These are phyloP conservation scores for Cantharis flavilabris DNA, from an alignment of 2,888 invertebrate genomes.

Conservation along the genomic window DNA sequence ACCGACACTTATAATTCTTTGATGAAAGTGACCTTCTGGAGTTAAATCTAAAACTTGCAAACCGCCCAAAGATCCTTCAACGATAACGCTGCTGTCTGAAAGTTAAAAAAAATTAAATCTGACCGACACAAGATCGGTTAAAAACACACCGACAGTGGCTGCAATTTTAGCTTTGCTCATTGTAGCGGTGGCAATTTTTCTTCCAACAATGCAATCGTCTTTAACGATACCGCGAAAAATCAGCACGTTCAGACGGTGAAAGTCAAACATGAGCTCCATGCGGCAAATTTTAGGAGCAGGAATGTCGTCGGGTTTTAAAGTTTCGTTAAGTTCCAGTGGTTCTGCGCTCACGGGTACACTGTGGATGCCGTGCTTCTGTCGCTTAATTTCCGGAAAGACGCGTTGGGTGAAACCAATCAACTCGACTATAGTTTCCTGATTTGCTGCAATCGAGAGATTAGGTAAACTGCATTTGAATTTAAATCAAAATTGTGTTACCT, in stretches of 20 bases:
- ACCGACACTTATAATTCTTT: slow-evolving; percentile 85
- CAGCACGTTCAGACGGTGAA: slow-evolving; percentile 87
- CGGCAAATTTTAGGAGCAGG: slow-evolving; percentile 59
- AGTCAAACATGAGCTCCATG: slow-evolving; percentile 89
- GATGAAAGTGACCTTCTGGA: slow-evolving; percentile 79
- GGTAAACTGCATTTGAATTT: not conserved
- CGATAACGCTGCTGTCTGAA: slow-evolving; percentile 58
- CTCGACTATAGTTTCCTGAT: slow-evolving; percentile 94
- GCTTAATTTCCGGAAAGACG: slow-evolving; percentile 60
- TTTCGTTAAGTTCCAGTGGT: not conserved
- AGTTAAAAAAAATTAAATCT: not conserved
- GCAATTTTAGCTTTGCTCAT: slow-evolving; percentile 89
- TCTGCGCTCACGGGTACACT: not conserved
- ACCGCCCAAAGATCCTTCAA: slow-evolving; percentile 89
- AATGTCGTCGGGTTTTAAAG: not conserved
- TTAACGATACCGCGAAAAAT: slow-evolving; percentile 79
- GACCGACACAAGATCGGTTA: not conserved
- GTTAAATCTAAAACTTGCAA: slow-evolving; percentile 89
- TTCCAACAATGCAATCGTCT: slow-evolving; percentile 71
- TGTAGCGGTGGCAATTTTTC: slow-evolving; percentile 93
- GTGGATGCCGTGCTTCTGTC: slow-evolving; percentile 39
- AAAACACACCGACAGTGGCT: slow-evolving; percentile 71
- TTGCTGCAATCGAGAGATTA: slow-evolving; percentile 63
- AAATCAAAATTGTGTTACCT: slow-evolving; percentile 60
- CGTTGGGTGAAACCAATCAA: slow-evolving; percentile 85